Evolutionary conservation across 2,888 invertebrate genomes (phyloP).

Genomic region (Eupeodes luniger): DNA sequence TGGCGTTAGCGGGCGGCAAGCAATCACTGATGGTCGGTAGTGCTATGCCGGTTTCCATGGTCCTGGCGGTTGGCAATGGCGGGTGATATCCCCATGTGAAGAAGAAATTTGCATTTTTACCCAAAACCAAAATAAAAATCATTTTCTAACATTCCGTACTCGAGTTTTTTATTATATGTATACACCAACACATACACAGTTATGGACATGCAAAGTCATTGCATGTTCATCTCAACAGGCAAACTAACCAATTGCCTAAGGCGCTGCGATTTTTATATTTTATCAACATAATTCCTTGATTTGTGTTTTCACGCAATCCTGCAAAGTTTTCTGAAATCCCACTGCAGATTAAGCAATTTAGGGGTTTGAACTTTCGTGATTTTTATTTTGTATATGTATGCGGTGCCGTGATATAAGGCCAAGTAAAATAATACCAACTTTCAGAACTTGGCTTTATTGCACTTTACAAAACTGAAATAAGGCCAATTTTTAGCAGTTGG

Average conservation of each 20-base stretch:
- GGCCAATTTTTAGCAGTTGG: too few relatives aligned
- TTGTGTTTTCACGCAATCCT: neutral
- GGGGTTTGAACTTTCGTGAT: too few relatives aligned
- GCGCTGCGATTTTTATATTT: neutral
- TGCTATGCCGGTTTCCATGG: slow-evolving; percentile 8
- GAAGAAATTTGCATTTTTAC: slow-evolving; percentile 65
- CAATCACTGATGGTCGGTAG: slow-evolving; percentile 41
- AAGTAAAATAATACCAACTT: too few relatives aligned
- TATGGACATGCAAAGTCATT: neutral
- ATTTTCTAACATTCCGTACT: slow-evolving; percentile 34
- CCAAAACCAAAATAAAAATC: slow-evolving; percentile 50
- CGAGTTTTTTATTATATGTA: neutral
- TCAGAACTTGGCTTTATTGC: too few relatives aligned
- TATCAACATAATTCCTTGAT: neutral
- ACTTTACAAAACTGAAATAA: too few relatives aligned
- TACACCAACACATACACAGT: neutral
- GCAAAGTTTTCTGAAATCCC: neutral
- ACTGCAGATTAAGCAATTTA: too few relatives aligned
- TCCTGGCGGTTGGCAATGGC: neutral
- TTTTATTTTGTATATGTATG: too few relatives aligned
- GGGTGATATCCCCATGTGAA: slow-evolving; percentile 20
- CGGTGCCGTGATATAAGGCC: too few relatives aligned
- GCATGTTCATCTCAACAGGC: neutral
- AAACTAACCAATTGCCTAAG: neutral
- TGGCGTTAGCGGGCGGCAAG: slow-evolving; percentile 6